Evolutionary conservation across 2,888 invertebrate genomes (phyloP).

Genomic region (Microdon myrmicae): DNA sequence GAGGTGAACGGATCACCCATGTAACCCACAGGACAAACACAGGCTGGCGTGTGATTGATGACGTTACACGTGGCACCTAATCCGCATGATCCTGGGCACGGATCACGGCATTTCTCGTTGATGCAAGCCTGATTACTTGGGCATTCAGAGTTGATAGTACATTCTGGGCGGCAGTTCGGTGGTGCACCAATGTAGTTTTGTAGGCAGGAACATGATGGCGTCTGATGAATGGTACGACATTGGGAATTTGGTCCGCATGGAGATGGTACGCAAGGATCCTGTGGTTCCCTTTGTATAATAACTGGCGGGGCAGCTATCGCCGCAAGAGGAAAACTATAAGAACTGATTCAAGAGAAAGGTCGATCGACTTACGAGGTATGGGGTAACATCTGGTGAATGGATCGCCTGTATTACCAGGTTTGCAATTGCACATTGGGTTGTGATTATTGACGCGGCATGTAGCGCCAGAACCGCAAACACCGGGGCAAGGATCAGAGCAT

Average conservation of each 20-base stretch:
- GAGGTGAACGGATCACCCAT: constrained; percentile 81
- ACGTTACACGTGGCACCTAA: constrained; percentile 73
- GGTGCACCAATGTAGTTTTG: constrained; percentile 74
- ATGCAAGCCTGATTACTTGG: constrained; percentile 77
- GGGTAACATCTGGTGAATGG: constrained; percentile 75
- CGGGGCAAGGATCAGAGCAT: constrained; percentile 81
- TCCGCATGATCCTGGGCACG: constrained; percentile 79
- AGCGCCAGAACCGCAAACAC: constrained; percentile 75
- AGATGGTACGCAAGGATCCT: constrained; percentile 71
- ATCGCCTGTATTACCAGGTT: constrained; percentile 77
- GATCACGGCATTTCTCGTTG: constrained; percentile 77
- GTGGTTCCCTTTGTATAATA: constrained; percentile 54
- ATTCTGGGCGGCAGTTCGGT: constrained; percentile 79
- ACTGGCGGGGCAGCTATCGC: constrained; percentile 60
- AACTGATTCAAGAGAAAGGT: constrained; percentile 64
- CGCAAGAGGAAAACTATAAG: constrained; percentile 73
- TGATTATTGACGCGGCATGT: constrained; percentile 81
- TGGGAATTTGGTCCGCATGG: constrained; percentile 76
- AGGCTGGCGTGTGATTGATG: constrained; percentile 77
- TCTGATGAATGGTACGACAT: constrained; percentile 70
- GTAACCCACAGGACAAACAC: constrained; percentile 72
- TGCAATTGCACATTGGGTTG: constrained; percentile 81
- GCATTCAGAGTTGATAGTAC: constrained; percentile 78
- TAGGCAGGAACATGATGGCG: constrained; percentile 75
- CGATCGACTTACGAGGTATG: constrained; percentile 64